A percentile compares a stretch with the other conserved stretches of the same genome.
Conservation (phyloP, 2,113 vertebrate genomes). For the Macaca mulatta region DNA sequence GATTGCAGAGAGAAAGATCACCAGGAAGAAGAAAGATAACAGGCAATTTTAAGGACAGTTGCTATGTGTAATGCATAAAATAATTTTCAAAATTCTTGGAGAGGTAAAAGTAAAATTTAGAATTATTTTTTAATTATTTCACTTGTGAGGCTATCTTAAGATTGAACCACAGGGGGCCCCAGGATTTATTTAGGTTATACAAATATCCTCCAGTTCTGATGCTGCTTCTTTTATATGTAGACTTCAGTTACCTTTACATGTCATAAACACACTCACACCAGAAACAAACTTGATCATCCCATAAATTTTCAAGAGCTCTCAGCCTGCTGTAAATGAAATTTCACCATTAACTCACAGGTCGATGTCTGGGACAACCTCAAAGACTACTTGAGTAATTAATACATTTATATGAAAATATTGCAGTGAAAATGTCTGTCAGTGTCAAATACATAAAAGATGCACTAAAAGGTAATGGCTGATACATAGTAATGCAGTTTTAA, state of each 20-base stretch:
- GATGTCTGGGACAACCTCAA: not conserved
- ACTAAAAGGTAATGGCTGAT: not conserved
- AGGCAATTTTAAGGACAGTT: not conserved
- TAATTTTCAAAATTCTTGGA: not conserved
- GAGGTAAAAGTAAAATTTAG: not conserved
- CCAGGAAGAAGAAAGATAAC: not conserved
- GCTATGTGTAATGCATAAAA: not conserved
- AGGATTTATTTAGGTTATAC: not conserved
- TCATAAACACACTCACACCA: not conserved
- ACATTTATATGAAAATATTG: slow-evolving; percentile 27
- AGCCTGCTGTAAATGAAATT: slow-evolving; percentile 4
- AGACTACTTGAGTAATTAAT: slow-evolving; percentile 38
- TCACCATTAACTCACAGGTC: not conserved
- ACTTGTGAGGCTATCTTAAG: not conserved
- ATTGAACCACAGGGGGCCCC: not conserved
- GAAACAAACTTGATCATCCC: not conserved
- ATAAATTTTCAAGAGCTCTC: not conserved
- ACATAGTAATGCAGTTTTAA: not conserved
- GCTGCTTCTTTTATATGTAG: not conserved
- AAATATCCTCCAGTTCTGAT: not conserved
- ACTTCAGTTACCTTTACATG: not conserved
- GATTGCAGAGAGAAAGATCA: not conserved
- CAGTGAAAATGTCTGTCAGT: slow-evolving; percentile 6
- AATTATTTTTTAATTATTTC: slow-evolving; percentile 7
- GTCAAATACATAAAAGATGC: not conserved